These are phyloP conservation scores for Nowickia ferox DNA, from an alignment of 2,888 invertebrate genomes.

Conservation along the genomic window DNA sequence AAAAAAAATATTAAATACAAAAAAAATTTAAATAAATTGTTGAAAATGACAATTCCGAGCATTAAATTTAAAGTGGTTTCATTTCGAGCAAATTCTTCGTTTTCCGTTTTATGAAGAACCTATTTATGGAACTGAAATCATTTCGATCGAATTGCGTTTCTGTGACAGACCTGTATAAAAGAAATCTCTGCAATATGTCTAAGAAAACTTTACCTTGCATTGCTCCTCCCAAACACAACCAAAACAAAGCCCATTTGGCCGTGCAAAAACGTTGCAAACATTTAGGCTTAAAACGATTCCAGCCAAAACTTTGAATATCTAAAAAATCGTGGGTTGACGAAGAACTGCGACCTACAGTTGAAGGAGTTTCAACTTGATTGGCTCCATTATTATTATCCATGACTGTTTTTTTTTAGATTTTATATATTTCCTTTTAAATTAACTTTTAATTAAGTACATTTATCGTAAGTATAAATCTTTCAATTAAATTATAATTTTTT, in stretches of 20 bases:
- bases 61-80: too few relatives aligned
- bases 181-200: neutral
- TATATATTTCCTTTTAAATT: neutral
- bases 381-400: constrained; percentile 66
- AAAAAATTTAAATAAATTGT: too few relatives aligned
- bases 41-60: too few relatives aligned
- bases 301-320: constrained; percentile 85
- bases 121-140: too few relatives aligned
- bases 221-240: constrained; percentile 91
- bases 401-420: neutral
- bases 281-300: constrained; percentile 86
- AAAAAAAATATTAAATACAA: too few relatives aligned
- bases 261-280: constrained; percentile 88
- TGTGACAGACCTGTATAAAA: too few relatives aligned
- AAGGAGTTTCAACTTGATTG: constrained; percentile 56
- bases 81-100: too few relatives aligned
- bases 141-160: too few relatives aligned
- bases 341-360: constrained; percentile 60
- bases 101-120: too few relatives aligned
- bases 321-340: constrained; percentile 62
- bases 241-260: constrained; percentile 91
- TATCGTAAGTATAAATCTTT: neutral
- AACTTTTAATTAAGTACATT: neutral
- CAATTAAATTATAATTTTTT: neutral
- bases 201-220: constrained; percentile 87